Evolutionary conservation across 2,888 invertebrate genomes (phyloP), one percentile per base, ranked within the genome.

Genomic region (Conistra vaccinii): DNA sequence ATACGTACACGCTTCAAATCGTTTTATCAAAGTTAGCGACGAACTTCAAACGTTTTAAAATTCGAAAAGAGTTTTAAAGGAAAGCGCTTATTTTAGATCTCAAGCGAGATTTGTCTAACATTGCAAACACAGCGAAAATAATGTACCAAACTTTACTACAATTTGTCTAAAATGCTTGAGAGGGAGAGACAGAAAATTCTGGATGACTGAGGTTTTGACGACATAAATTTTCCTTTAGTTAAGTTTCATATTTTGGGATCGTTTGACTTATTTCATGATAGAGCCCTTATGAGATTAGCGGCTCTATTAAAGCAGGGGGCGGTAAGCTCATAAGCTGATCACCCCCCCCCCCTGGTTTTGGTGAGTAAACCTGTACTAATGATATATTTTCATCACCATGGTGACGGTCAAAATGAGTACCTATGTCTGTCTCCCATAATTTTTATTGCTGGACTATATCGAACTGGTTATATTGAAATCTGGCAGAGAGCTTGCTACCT

Each of bases 31-130:
- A 79, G 57, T 48, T 55, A 78, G 66, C 73, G 73, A 83, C 66
- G 20, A 70, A 67, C 55, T 84, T 73, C 67, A 70, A 79, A 80
- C 73, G 69, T 84, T 81, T 81, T 79, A 73, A 84, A 84, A 70
- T 79, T 84, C 74, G 53, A 84, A 67, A 45, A 83, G 80, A 83
- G 53, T 81, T 79, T 72, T 51, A 73, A 80, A 84, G 35, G 73
- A 79, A 84, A 78, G 29, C 66, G 39, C 32, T 81, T 81, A 79
- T 78, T 60, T 76, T 57, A 61, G 69, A 79, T 83, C 80, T 67
- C 58, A 23, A 45, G 35, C 10, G 67, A 69, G 84, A 79, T 78
- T 70, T 79, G 80, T 81, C 73, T 79, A 51, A 80, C 73, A 70
- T 60, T 51, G 81, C 65, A 63, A 68, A 81, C 67, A 69, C 80